These are phyloP conservation scores for Corythucha ciliata DNA, from an alignment of 2,888 invertebrate genomes.

Conservation along the genomic window DNA sequence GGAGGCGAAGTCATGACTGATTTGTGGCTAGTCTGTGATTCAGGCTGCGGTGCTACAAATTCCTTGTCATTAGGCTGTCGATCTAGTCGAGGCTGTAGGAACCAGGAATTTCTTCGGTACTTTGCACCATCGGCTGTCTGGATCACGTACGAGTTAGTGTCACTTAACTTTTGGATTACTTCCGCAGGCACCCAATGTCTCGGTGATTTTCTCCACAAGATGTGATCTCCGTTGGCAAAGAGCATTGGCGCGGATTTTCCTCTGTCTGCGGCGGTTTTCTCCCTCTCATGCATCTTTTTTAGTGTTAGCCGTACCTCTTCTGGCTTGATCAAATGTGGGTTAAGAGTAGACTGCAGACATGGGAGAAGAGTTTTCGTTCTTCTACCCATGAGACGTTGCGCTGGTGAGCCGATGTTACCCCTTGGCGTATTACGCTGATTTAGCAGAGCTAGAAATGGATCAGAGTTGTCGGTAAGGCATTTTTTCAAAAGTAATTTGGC, in stretches of 20 bases:
- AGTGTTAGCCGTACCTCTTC: conserved; percentile 1
- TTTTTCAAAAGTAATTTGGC: conserved; percentile 17
- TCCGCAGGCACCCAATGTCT: conserved; percentile 17
- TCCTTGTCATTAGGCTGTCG: too few relatives aligned
- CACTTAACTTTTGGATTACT: not conserved
- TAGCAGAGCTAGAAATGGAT: conserved; percentile 11
- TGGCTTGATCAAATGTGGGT: not conserved
- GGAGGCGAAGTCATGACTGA: too few relatives aligned
- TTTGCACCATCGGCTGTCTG: not conserved
- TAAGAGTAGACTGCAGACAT: not conserved
- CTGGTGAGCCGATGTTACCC: conserved; percentile 13
- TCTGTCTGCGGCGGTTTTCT: conserved; percentile 9
- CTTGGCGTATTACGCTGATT: conserved; percentile 10
- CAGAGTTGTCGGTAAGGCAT: conserved; percentile 9
- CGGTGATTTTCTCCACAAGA: conserved; percentile 13
- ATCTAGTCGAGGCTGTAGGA: not conserved
- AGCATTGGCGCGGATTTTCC: conserved; percentile 4
- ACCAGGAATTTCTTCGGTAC: conserved; percentile 13
- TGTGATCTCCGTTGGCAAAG: conserved; percentile 10
- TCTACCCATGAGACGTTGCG: conserved; percentile 15
- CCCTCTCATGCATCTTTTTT: not conserved
- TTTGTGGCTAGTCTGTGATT: too few relatives aligned
- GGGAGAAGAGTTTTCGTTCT: conserved; percentile 13
- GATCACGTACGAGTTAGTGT: not conserved
- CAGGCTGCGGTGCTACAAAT: conserved; percentile 2